A percentile compares a stretch with the other conserved stretches of the same genome.
phyloP scores from a whole-genome alignment of 2,113 vertebrate genomes.

The Echinops telfairi region DNA sequence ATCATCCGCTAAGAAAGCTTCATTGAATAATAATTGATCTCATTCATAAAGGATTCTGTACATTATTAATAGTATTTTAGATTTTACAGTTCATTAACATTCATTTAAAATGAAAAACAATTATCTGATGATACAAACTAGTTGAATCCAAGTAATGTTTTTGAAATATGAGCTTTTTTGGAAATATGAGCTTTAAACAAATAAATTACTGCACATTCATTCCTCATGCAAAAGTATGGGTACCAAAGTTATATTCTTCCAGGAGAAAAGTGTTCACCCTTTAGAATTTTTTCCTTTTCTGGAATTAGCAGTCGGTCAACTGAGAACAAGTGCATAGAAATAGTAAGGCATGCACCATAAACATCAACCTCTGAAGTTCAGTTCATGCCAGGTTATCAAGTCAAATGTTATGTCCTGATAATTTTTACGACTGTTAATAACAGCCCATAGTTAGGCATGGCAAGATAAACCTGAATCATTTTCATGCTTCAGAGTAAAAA shows the following conservation, averaged over 20 bases:
- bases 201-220: background rate
- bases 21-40: background rate
- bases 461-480: constrained; percentile 69
- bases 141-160: constrained; percentile 25
- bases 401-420: constrained; percentile 68
- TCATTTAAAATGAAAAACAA: background rate
- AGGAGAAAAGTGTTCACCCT: background rate
- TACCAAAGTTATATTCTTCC: background rate
- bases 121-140: constrained; percentile 43
- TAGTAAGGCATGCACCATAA: constrained; percentile 54
- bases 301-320: background rate
- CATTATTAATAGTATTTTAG: background rate
- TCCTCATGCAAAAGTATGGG: background rate
- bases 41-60: background rate
- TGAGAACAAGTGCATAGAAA: constrained; percentile 22
- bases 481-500: constrained; percentile 69
- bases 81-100: background rate
- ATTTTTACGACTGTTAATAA: constrained; percentile 70
- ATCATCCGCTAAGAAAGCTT: constrained; percentile 34
- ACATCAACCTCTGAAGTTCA: constrained; percentile 67
- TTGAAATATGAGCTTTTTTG: background rate
- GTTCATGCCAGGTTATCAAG: constrained; percentile 58
- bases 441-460: constrained; percentile 47
- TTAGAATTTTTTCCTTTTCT: constrained; percentile 34
- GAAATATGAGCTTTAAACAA: constrained; percentile 56